phyloP scores from a whole-genome alignment of 2,797 vertebrate species.

The Anguilla obscura region DNA sequence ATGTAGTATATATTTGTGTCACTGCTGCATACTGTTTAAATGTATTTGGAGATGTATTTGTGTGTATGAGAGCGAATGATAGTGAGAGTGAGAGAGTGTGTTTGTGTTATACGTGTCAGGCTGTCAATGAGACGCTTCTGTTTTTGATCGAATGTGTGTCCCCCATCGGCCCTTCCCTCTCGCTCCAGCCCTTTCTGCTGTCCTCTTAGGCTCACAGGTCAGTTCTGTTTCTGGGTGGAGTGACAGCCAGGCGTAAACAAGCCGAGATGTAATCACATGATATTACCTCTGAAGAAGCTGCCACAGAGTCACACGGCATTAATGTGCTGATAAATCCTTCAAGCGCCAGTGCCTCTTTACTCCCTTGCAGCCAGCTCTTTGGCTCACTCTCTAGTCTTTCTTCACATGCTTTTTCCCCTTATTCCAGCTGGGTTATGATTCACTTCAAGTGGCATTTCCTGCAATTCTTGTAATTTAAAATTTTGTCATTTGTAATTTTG shows the following conservation, averaged over 20 bases:
- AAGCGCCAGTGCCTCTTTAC: not conserved
- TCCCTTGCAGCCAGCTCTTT: not conserved
- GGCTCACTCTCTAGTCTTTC: not conserved
- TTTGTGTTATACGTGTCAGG: not conserved
- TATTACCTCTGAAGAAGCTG: constrained; percentile 59
- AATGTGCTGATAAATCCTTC: constrained; percentile 57
- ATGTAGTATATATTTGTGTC: too few relatives aligned
- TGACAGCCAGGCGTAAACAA: constrained; percentile 45
- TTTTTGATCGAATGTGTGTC: not conserved
- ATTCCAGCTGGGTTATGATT: not conserved
- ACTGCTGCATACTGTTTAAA: too few relatives aligned
- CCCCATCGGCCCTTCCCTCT: not conserved
- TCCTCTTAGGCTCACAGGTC: not conserved
- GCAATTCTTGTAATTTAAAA: not conserved
- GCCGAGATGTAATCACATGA: constrained; percentile 48
- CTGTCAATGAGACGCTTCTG: not conserved
- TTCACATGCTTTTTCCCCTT: not conserved
- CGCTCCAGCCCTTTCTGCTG: not conserved
- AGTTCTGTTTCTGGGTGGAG: constrained; percentile 7
- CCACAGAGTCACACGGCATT: constrained; percentile 44
- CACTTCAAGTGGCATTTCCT: not conserved
- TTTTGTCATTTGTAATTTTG: not conserved
- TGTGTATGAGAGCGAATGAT: too few relatives aligned
- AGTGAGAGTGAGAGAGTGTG: too few relatives aligned
- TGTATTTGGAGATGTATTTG: too few relatives aligned